phyloP scores from a whole-genome alignment of 2,797 vertebrate species.

The Coilia nasus region DNA sequence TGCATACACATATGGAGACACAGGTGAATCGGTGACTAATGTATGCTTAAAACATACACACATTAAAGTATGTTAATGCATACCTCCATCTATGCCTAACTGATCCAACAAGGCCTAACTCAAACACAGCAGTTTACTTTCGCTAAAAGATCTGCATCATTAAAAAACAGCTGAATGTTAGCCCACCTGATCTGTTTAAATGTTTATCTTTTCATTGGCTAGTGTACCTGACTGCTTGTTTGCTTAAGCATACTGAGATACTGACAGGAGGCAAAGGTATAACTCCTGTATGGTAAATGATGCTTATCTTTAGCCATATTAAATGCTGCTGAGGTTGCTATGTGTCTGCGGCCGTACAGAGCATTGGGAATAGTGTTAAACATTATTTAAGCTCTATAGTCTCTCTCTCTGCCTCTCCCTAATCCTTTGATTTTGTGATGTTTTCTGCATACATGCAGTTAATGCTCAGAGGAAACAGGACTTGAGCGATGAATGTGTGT shows the following conservation, averaged over 20 bases:
- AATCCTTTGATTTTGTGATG: not conserved
- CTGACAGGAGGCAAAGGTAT: not conserved
- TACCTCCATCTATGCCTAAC: not conserved
- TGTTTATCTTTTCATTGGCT: not conserved
- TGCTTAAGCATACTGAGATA: not conserved
- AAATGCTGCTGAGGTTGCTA: not conserved
- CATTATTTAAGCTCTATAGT: not conserved
- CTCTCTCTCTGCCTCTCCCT: not conserved
- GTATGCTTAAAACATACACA: too few species aligned
- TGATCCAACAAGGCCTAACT: not conserved
- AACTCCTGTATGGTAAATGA: not conserved
- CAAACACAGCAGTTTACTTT: not conserved
- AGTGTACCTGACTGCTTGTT: not conserved
- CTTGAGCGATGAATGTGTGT: constrained; percentile 7
- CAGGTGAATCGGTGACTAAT: too few species aligned
- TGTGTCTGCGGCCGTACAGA: not conserved
- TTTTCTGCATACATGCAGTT: constrained; percentile 13
- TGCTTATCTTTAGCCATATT: not conserved
- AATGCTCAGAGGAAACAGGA: not conserved
- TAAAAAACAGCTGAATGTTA: not conserved
- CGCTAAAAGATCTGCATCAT: not conserved
- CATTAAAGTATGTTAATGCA: too few species aligned
- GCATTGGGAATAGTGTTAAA: not conserved
- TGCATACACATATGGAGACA: not conserved
- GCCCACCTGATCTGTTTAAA: not conserved